Conservation (phyloP, 2,113 vertebrate genomes). For the Ceratotherium simum region DNA sequence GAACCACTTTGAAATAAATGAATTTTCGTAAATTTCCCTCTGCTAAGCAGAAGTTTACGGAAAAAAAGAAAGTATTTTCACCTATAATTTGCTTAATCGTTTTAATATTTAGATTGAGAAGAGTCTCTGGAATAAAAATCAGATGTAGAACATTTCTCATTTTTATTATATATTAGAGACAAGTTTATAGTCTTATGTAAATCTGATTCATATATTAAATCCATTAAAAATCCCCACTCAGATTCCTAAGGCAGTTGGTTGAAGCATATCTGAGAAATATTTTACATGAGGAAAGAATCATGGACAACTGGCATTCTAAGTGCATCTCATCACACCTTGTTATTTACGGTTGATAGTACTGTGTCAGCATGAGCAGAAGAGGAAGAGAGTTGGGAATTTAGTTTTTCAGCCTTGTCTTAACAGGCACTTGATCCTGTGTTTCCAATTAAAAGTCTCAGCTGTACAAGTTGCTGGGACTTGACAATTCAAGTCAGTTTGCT, state of each 20-base stretch:
- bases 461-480: background rate
- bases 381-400: background rate
- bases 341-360: slow-evolving; percentile 36
- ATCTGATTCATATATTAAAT: background rate
- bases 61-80: background rate
- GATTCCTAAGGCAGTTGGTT: background rate
- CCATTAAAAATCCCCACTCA: background rate
- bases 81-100: background rate
- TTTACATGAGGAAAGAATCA: slow-evolving; percentile 33
- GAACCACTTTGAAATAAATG: background rate
- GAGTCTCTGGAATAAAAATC: background rate
- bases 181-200: background rate
- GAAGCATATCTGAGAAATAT: background rate
- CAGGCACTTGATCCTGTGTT: background rate
- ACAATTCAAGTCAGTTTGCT: background rate
- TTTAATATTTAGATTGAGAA: background rate
- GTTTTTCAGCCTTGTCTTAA: background rate
- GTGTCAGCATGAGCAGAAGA: background rate
- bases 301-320: background rate
- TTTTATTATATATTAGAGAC: background rate
- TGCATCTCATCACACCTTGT: background rate
- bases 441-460: background rate
- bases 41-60: background rate
- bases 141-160: background rate
- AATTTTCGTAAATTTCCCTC: background rate